Base-by-base conservation (phyloP, 1,140 invertebrate species). In the Brachystomella parvula region DNA sequence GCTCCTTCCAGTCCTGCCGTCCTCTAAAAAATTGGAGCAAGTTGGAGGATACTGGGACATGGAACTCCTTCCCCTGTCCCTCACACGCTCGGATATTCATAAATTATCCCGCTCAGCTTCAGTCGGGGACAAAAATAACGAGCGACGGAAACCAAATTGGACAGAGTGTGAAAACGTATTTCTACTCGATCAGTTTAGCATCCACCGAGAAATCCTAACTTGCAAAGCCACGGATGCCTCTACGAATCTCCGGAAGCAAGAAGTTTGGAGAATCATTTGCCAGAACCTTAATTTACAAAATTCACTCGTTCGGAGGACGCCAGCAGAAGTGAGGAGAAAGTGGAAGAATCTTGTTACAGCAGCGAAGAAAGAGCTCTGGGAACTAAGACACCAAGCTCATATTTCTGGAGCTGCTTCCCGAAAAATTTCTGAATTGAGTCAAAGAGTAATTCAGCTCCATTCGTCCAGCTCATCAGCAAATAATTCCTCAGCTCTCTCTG, bases 281-380 rank as follows among this genome's bases (percentile, higher is more conserved):
- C 62, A 63, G 9, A 73, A 73, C 57, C 63, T 73, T 39, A 73
- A 73, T 60, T 39, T 65, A 24, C 64, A 73, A 44, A 73, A 73
- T 47, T 67, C 67, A 6, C 53, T 71, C 26, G 72, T 73, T 28
- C 56, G 72, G 19, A 53, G 72, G 33, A 73, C 72, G 0, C 72
- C 72, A n/a, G 72, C 72, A 32, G 72, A 73, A 66, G 72, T 73
- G 49, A 39, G 72, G 39, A 28, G 72, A 35, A 73, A 73, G 64
- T 73, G 72, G 72, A 73, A 73, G 58, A 73, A 73, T 61, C 47
- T 73, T 29, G 72, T 73, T 9, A 73, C 72, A 2, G 72, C 72
- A 47, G 72, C 68, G 3, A 73, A 73, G 47, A 71, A 73, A 49
- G 72, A 73, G 62, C 63, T 73, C 47, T 73, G 72, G 72, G 72